phyloP scores from a whole-genome alignment of 35 echinoderm and acorn worm genomes.

The Ptychodera flava region DNA sequence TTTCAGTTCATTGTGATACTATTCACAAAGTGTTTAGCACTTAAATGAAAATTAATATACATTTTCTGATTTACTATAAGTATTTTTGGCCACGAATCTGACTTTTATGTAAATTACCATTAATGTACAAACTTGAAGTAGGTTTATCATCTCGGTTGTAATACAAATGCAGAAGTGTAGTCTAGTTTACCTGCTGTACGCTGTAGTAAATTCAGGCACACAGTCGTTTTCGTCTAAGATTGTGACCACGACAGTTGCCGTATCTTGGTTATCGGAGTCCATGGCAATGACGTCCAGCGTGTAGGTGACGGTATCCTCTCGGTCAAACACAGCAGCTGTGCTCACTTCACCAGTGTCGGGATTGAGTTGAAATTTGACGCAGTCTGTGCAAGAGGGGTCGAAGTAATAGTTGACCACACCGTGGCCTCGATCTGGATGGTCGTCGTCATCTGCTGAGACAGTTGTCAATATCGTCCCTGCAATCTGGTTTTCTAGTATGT shows the following conservation, averaged over 20 bases:
- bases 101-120: no score
- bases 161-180: no score
- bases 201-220: background rate
- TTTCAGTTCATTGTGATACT: no score
- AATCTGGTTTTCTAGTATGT: background rate
- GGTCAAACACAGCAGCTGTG: background rate
- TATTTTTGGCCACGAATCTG: no score
- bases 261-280: background rate
- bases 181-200: background rate
- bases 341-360: background rate
- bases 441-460: background rate
- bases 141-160: no score
- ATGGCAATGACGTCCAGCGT: background rate
- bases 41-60: no score
- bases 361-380: background rate
- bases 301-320: background rate
- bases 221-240: background rate
- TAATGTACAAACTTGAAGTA: no score
- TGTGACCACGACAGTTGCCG: background rate
- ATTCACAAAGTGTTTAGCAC: no score
- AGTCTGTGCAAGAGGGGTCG: background rate
- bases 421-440: background rate
- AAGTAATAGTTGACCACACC: background rate
- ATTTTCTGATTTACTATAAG: no score
- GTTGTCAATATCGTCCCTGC: background rate